Base-by-base conservation (phyloP, 2,797 vertebrate genomes). In the Aeoliscus strigatus region DNA sequence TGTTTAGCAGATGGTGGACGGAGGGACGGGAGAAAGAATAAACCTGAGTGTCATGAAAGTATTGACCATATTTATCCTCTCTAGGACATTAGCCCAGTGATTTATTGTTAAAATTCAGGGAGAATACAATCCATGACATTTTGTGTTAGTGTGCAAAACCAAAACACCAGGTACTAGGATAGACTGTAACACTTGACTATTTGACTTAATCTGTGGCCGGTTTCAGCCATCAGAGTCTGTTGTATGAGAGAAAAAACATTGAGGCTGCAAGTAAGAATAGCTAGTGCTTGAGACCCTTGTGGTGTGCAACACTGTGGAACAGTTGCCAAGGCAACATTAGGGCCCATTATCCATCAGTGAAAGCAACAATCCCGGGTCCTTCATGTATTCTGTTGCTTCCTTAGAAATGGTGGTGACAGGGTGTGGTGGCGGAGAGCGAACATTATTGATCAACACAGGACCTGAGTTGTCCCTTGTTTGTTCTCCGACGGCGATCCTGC, bases 91-190 rank as follows among this genome's bases (percentile, higher is more conserved):
- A n/a, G n/a, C n/a, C n/a, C n/a, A n/a, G n/a, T n/a, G n/a, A n/a
- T n/a, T 42, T 38, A 13, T 28, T 31, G n/a, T n/a, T n/a, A n/a
- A n/a, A n/a, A n/a, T 86, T 2, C 84, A 86, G 62, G 86, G 80
- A 37, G 43, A 47, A 13, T 12, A 27, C 90, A 88, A 70, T 91
- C 85, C 62, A 86, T 89, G 8, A 86, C 88, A 72, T 91, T 4
- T 75, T 83, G 43, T 31, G 12, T 53, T 36, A 34, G 39, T 39
- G 31, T 15, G 40, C 37, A 23, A 44, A 47, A 4, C 8, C 29
- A 1, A n/a, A n/a, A n/a, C n/a, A n/a, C n/a, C n/a, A n/a, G n/a
- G n/a, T n/a, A n/a, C n/a, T n/a, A n/a, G n/a, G n/a, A n/a, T n/a
- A n/a, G n/a, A n/a, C n/a, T n/a, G n/a, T n/a, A n/a, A n/a, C n/a